These are phyloP conservation scores for Diadema setosum DNA, from an alignment of 35 echinoderm and acorn worm genomes.

Conservation along the genomic window DNA sequence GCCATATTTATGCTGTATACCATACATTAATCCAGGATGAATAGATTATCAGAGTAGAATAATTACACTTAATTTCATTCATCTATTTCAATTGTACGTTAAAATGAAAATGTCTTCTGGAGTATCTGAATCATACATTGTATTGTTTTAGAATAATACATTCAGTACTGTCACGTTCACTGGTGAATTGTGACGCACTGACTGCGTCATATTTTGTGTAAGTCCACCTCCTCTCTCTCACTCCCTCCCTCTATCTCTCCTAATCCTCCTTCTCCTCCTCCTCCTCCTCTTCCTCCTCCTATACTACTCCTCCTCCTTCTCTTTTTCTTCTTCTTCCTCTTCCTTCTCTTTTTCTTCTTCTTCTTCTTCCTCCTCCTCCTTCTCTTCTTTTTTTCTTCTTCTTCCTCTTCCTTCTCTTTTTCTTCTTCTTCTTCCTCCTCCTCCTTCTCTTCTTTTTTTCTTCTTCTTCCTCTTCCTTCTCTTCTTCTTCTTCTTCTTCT, in stretches of 20 bases:
- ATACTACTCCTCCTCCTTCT: not conserved
- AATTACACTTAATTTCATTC: too few species aligned
- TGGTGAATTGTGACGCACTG: too few species aligned
- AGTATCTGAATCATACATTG: too few species aligned
- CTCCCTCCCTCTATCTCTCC: not conserved
- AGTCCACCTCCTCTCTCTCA: not conserved
- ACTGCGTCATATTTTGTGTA: too few species aligned
- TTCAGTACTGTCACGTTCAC: too few species aligned
- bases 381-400: not conserved
- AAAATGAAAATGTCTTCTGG: too few species aligned
- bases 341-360: not conserved
- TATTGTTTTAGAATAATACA: too few species aligned
- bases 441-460: not conserved
- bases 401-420: not conserved
- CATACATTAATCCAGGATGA: too few species aligned
- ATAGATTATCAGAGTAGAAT: too few species aligned
- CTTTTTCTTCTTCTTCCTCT: not conserved
- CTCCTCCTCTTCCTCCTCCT: not conserved
- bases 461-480: not conserved
- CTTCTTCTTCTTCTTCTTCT: not conserved
- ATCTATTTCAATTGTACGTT: too few species aligned
- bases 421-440: not conserved
- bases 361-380: not conserved
- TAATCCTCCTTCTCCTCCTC: not conserved
- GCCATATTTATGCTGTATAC: too few species aligned